Evolutionary conservation across 2,888 invertebrate species (phyloP).

Genomic region (Aromia moschata): DNA sequence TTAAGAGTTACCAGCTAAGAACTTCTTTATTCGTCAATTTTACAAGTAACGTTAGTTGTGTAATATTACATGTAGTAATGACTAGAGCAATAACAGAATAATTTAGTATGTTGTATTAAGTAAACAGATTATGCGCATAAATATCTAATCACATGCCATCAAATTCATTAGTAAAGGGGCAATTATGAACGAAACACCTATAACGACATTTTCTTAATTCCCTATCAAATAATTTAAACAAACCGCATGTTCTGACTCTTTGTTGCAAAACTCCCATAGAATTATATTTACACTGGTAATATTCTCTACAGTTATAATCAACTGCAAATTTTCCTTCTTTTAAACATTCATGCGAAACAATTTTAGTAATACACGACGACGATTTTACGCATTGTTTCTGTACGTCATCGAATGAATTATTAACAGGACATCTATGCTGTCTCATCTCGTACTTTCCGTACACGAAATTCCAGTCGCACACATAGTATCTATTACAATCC

Average conservation of each 20-base stretch:
- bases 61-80: too few species aligned
- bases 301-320: constrained; percentile 62
- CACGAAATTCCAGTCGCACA: constrained; percentile 64
- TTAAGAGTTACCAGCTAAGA: too few species aligned
- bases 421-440: constrained; percentile 63
- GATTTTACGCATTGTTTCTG: constrained; percentile 61
- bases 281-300: constrained; percentile 62
- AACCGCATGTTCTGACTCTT: constrained; percentile 61
- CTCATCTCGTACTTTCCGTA: constrained; percentile 64
- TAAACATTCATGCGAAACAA: constrained; percentile 54
- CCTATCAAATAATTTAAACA: constrained; percentile 63
- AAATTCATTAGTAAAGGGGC: constrained; percentile 43
- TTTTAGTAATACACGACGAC: constrained; percentile 58
- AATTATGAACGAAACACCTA: constrained; percentile 49
- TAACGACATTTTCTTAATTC: constrained; percentile 49
- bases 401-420: constrained; percentile 62
- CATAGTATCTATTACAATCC: constrained; percentile 66
- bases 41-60: too few species aligned
- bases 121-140: too few species aligned
- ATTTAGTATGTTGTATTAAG: too few species aligned
- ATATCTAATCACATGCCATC: too few species aligned
- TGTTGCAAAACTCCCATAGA: constrained; percentile 56
- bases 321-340: constrained; percentile 61
- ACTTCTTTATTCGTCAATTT: too few species aligned
- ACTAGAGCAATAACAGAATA: too few species aligned